Evolutionary conservation across 2,797 vertebrate species (phyloP), one percentile per base, ranked within the genome.

Genomic region (Adelosebastes latens): DNA sequence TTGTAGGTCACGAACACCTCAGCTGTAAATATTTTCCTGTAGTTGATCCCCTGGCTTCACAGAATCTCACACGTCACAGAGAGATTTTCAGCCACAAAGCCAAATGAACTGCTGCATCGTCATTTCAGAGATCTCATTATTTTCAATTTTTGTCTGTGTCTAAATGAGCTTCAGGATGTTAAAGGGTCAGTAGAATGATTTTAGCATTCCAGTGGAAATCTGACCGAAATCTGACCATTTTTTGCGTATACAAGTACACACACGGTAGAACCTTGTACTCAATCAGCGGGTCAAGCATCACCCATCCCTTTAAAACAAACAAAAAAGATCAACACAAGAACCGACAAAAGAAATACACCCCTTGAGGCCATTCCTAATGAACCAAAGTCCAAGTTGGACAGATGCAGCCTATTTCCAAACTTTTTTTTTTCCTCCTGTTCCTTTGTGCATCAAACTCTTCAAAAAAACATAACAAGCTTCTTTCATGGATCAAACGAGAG

Each of bases 401-500:
- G 75, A 87, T 70, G 81, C 67, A 22, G 84, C 79, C 79, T 79
- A 63, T 81, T 88, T 89, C 63, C 77, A 29, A 91, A 93, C 77
- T 87, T 91, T 83, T 60, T 73, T 56, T 29, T 27, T 22, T 1
- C 8, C 62, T 62, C 22, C 58, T 67, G 58, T 81, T 87, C 82
- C 77, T 93, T 91, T 92, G 92, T 91, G 91, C 87, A 88, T 92
- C 89, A 86, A 91, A 90, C 91, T 92, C 86, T 86, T 90, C 42
- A 87, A 91, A 89, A 25, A 85, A 85, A 63, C 81, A 90, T 90
- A 94, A 93, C 80, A 91, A 93, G 88, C 89, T 84, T 84, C 87
- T 91, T 93, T 92, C 87, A 89, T 85, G 88, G 90, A 94, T 95
- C 92, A 93, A 94, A 95, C 88, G 81, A 88, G 78, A 82, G 63